Conservation (phyloP, 2,888 invertebrate species). For the Pherbina coryleti region DNA sequence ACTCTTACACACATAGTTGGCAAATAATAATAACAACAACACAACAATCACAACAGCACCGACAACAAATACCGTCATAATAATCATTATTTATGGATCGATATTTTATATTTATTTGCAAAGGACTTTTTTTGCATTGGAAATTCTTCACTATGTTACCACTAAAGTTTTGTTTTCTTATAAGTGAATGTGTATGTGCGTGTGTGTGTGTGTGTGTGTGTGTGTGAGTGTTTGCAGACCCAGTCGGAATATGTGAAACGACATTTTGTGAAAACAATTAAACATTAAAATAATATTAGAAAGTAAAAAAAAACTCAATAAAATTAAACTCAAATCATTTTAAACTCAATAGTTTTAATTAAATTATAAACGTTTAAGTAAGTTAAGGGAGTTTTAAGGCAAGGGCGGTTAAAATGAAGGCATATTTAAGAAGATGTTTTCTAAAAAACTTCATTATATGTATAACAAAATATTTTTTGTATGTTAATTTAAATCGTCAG, state of each 20-base stretch:
- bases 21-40: constrained; percentile 8
- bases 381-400: too few relatives aligned
- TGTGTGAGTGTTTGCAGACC: neutral
- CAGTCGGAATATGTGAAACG: neutral
- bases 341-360: too few relatives aligned
- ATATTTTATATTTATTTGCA: constrained; percentile 51
- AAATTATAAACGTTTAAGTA: too few relatives aligned
- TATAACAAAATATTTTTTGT: too few relatives aligned
- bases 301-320: too few relatives aligned
- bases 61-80: constrained; percentile 21
- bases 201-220: neutral
- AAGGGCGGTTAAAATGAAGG: too few relatives aligned
- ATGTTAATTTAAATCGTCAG: too few relatives aligned
- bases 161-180: constrained; percentile 8
- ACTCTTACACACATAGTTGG: neutral
- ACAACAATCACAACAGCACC: constrained; percentile 32
- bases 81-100: constrained; percentile 51
- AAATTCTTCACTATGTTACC: neutral
- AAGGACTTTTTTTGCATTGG: constrained; percentile 35
- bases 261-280: too few relatives aligned
- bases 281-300: too few relatives aligned
- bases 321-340: too few relatives aligned
- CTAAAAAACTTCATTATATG: too few relatives aligned
- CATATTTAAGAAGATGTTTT: too few relatives aligned
- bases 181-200: constrained; percentile 1